Evolutionary conservation across 2,113 vertebrate species (phyloP).

Genomic region (Toxotes jaculatrix): DNA sequence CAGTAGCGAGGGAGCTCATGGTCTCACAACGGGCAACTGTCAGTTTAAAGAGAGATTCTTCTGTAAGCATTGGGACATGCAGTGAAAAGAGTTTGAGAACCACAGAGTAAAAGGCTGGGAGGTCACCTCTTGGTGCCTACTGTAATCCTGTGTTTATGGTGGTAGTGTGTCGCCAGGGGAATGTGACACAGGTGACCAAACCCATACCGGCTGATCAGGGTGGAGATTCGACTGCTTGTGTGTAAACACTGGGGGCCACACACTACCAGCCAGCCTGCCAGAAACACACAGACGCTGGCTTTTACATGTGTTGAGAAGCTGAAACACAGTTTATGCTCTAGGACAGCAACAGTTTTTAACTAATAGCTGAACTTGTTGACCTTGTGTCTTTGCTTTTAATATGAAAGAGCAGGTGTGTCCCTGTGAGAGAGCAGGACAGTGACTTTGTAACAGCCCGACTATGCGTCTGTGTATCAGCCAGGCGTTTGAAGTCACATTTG

Average conservation of each 20-base stretch:
- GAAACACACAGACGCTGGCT: constrained; percentile 14
- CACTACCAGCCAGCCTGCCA: constrained; percentile 37
- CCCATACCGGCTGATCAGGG: constrained; percentile 71
- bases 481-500: constrained; percentile 48
- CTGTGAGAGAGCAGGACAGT: not conserved
- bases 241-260: constrained; percentile 75
- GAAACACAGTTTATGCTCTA: not conserved
- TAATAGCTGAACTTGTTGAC: not conserved
- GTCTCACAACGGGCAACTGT: no score
- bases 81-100: not conserved
- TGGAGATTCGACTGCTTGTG: constrained; percentile 74
- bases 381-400: not conserved
- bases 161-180: constrained; percentile 60
- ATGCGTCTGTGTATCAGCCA: not conserved
- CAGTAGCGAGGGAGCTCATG: no score
- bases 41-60: not conserved
- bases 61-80: not conserved
- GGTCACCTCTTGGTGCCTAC: not conserved
- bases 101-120: not conserved
- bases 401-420: constrained; percentile 10
- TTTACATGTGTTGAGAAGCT: not conserved
- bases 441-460: not conserved
- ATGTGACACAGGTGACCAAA: constrained; percentile 76
- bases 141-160: constrained; percentile 46
- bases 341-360: not conserved